Base-by-base conservation (phyloP, 2,888 invertebrate genomes). In the Himalopsyche kuldschensis region DNA sequence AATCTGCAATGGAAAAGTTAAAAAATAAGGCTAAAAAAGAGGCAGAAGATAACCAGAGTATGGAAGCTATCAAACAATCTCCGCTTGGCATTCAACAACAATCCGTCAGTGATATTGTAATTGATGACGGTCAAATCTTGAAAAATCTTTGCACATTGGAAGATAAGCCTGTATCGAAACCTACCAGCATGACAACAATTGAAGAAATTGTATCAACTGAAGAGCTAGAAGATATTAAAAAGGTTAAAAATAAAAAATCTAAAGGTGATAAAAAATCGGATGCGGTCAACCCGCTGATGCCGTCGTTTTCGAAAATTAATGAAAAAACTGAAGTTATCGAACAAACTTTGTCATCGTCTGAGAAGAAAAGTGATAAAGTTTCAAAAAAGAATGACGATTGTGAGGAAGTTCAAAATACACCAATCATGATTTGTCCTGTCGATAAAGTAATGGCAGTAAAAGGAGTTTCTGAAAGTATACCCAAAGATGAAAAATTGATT, bases 1-100 rank as follows among this genome's bases (percentile, higher is more conserved):
- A 89, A 69, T 63, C 84, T 10, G 83, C 81, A 0, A 20, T 79
- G n/a, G 46, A 77, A 76, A 47, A 75, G 31, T 31, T 83, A n/a
- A 84, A 82, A 69, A 81, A 80, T 55, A 78, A 79, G 55, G 79
- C n/a, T 17, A 80, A 84, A 78, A 78, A 86, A 81, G 84, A 79
- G 20, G 20, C 69, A 69, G 27, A n/a, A 20, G 69, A 27, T 15
- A 69, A 24, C 20, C 55, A 20, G 6, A 55, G 0, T 20, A 24
- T 6, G 0, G 55, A 55, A 55, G 55, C 6, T 55, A 3, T 55
- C 1, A 20, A 76, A 35, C 15, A 76, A 32, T 10, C 32, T 31
- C n/a, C n/a, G 8, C 20, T n/a, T 31, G 35, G 20, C 24, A 32
- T 8, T 10, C 15, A 76, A 32, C 6, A 4, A n/a, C 5, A 32